A percentile compares a stretch with the other conserved stretches of the same genome.
These are phyloP conservation scores for Danio kyathit DNA, from an alignment of 2,797 vertebrate species.

Conservation along the genomic window DNA sequence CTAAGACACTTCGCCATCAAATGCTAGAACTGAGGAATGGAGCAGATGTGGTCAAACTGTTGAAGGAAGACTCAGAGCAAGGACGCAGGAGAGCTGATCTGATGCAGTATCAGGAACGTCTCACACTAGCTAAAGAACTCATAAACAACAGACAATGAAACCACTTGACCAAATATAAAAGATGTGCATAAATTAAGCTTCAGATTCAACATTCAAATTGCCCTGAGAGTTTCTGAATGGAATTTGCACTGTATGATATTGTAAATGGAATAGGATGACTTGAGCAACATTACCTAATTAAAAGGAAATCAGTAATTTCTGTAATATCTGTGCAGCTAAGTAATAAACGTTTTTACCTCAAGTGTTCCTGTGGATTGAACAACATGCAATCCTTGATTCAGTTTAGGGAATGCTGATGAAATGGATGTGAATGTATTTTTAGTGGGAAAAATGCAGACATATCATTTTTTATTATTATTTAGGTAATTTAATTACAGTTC, in stretches of 20 bases:
- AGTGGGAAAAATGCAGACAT: too few relatives aligned
- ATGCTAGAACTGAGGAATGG: constrained; percentile 76
- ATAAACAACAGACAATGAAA: constrained; percentile 55
- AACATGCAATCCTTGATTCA: too few relatives aligned
- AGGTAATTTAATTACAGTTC: too few relatives aligned
- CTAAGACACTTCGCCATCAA: constrained; percentile 62
- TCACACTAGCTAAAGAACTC: constrained; percentile 66
- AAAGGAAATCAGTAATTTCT: neutral
- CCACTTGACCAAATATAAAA: too few relatives aligned
- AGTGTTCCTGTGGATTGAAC: too few relatives aligned
- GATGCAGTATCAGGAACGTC: constrained; percentile 56
- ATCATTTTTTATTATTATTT: too few relatives aligned
- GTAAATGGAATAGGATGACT: too few relatives aligned
- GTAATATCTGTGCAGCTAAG: neutral
- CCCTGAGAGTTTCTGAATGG: neutral
- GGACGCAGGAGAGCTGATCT: constrained; percentile 64
- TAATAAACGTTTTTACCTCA: too few relatives aligned
- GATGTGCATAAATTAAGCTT: too few relatives aligned
- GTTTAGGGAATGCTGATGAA: too few relatives aligned
- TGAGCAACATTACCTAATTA: neutral
- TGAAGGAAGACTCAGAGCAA: constrained; percentile 69
- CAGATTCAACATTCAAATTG: too few relatives aligned
- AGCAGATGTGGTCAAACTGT: constrained; percentile 63
- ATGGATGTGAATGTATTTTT: too few relatives aligned
- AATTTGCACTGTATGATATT: neutral